These are phyloP conservation scores for Drosophila maculinotata DNA, from an alignment of 2,888 invertebrate genomes.

Conservation along the genomic window DNA sequence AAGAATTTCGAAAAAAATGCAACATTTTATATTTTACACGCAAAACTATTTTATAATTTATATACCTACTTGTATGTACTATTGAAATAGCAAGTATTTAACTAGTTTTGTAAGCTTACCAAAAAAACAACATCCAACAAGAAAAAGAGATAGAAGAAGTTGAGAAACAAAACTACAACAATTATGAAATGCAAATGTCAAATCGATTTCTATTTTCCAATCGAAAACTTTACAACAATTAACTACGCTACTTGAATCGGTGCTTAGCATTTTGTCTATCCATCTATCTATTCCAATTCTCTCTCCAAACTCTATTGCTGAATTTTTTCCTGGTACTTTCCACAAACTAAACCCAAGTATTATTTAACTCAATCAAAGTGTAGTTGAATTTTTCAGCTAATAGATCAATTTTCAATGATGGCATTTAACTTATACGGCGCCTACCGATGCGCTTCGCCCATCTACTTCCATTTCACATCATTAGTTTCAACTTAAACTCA, in stretches of 20 bases:
- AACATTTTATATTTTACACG: slow-evolving; percentile 79
- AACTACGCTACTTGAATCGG: slow-evolving; percentile 59
- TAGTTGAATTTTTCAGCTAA: slow-evolving; percentile 57
- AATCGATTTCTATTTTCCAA: slow-evolving; percentile 57
- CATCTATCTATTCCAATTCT: slow-evolving; percentile 11
- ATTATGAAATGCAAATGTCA: slow-evolving; percentile 43
- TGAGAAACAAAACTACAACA: slow-evolving; percentile 7
- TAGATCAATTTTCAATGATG: slow-evolving; percentile 68
- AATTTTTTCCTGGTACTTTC: slow-evolving; percentile 66
- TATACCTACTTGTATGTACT: slow-evolving; percentile 79
- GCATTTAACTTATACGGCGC: slow-evolving; percentile 65
- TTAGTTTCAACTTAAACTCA: slow-evolving; percentile 17
- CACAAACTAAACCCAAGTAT: slow-evolving; percentile 67
- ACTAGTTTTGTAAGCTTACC: slow-evolving; percentile 77
- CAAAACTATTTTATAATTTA: slow-evolving; percentile 79
- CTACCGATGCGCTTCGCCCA: slow-evolving; percentile 31
- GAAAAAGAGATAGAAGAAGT: slow-evolving; percentile 16
- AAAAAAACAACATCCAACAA: slow-evolving; percentile 32
- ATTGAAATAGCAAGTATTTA: slow-evolving; percentile 80
- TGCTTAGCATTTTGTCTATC: slow-evolving; percentile 58
- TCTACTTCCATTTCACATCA: slow-evolving; percentile 65
- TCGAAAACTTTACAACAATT: slow-evolving; percentile 30
- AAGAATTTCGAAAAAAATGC: slow-evolving; percentile 43
- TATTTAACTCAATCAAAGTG: slow-evolving; percentile 73
- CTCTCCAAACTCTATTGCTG: slow-evolving; percentile 56